Evolutionary conservation across 2,888 invertebrate species (phyloP).

Genomic region (Doris montereyensis): DNA sequence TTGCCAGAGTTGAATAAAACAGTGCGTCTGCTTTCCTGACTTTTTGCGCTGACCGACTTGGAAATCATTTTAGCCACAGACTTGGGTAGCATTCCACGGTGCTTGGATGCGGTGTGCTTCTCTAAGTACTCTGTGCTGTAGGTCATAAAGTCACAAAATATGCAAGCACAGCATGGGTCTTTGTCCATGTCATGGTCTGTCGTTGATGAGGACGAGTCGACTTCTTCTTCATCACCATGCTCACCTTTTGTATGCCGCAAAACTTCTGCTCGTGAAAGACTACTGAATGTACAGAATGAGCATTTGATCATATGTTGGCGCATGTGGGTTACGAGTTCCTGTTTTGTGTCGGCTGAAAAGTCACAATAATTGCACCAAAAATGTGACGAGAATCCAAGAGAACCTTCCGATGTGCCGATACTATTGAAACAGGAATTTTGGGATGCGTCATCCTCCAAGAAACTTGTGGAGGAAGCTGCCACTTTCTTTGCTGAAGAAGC

Average conservation of each 20-base stretch:
- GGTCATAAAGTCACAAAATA: constrained; percentile 40
- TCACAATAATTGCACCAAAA: constrained; percentile 37
- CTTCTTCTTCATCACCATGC: constrained; percentile 35
- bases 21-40: constrained; percentile 30
- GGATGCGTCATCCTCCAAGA: constrained; percentile 30
- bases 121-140: constrained; percentile 40
- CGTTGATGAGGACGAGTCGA: constrained; percentile 25
- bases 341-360: constrained; percentile 33
- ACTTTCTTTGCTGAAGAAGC: constrained; percentile 23
- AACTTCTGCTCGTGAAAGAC: constrained; percentile 35
- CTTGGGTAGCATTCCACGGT: constrained; percentile 38
- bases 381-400: constrained; percentile 5
- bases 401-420: not conserved
- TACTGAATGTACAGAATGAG: constrained; percentile 32
- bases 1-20: too few relatives aligned
- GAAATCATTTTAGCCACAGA: constrained; percentile 39
- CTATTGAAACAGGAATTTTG: constrained; percentile 28
- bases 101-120: constrained; percentile 31
- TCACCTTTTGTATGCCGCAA: constrained; percentile 30
- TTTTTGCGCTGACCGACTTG: constrained; percentile 26
- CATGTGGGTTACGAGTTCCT: constrained; percentile 24
- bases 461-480: constrained; percentile 39
- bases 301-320: constrained; percentile 40
- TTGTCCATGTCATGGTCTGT: constrained; percentile 41
- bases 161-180: constrained; percentile 39